Percentiles rank a stretch among this genome's conserved stretches.
These are phyloP conservation scores for Albula goreensis DNA, from an alignment of 2,113 vertebrate species.

Conservation along the genomic window DNA sequence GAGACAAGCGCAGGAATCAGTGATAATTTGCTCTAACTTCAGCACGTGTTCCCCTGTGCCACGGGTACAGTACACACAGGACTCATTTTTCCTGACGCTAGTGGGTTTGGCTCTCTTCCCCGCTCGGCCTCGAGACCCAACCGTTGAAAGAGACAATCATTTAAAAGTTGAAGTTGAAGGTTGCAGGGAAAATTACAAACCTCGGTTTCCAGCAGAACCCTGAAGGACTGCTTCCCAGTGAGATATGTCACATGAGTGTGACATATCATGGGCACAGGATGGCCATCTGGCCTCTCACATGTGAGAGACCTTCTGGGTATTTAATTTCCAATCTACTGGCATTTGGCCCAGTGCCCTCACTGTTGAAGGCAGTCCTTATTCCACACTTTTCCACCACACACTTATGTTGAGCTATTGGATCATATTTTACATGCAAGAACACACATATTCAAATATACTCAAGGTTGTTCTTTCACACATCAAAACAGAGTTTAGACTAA, in stretches of 20 bases:
- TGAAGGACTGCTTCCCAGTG: slow-evolving; percentile 20
- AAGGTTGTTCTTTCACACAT: too few species aligned
- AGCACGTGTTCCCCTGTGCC: not conserved
- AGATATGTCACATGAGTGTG: slow-evolving; percentile 19
- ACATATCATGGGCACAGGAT: slow-evolving; percentile 8
- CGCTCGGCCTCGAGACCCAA: not conserved
- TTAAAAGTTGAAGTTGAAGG: slow-evolving; percentile 17
- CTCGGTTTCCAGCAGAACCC: slow-evolving; percentile 6
- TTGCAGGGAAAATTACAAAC: slow-evolving; percentile 20
- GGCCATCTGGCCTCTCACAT: slow-evolving; percentile 28
- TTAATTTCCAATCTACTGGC: slow-evolving; percentile 16
- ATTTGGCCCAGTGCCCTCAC: not conserved
- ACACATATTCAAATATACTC: too few species aligned
- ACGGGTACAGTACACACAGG: not conserved
- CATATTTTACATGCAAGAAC: not conserved
- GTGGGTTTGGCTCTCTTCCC: not conserved
- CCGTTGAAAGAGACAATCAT: not conserved
- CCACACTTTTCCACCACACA: not conserved
- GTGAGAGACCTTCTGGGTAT: slow-evolving; percentile 20
- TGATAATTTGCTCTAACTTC: not conserved
- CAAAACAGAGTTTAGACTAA: not conserved
- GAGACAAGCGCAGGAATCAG: not conserved
- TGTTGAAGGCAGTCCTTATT: not conserved
- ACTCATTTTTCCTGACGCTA: too few species aligned
- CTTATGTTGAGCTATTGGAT: not conserved